Base-by-base conservation (phyloP, 1,140 invertebrate species). In the Dolichoris vasculosae region DNA sequence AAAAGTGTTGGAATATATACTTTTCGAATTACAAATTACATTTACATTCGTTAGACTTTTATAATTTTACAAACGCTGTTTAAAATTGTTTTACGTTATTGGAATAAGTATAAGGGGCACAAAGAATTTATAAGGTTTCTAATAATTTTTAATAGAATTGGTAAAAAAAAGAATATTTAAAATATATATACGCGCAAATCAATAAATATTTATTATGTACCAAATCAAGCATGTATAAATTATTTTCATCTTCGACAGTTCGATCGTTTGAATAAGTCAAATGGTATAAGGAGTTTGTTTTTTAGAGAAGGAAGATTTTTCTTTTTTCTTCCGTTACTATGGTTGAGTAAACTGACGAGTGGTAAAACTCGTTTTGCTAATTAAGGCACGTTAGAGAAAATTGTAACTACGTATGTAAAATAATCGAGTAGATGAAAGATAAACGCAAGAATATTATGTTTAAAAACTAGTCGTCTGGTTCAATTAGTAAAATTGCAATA, bases 351-450 rank as follows among this genome's bases (percentile, higher is more conserved):
- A 59, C 59, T 67, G 59, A 83, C 71, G 35, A 83, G 82, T 67
- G 73, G 73, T 77, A 77, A 64, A 78, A 84, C 82, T 78, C 59
- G 75, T 84, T 84, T 76, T 26, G 40, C 55, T 83, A 83, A 83
- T 83, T 83, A 77, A 55, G 38, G 40, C 23, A 38, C 69, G 81
- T 83, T 83, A 48, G 30, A 77, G 82, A 69, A 84, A 78, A 84
- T 84, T 84, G 40, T 84, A 77, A 78, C 73, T 77, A 69, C 75
- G 75, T 67, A 84, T 84, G 73, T 84, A 63, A 84, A 84, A 83
- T 83, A 63, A 77, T 83, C 63, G 67, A 67, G n/a, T 46, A 83
- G 71, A 77, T 75, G 48, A 38, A 55, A 82, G 81, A 82, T 82
- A 82, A 82, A 8, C 46, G 8, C 1, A n/a, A 82, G 69, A n/a